A percentile compares a stretch with the other conserved stretches of the same genome.
phyloP scores from a whole-genome alignment of 2,113 vertebrate species.

The Onychostoma macrolepis region DNA sequence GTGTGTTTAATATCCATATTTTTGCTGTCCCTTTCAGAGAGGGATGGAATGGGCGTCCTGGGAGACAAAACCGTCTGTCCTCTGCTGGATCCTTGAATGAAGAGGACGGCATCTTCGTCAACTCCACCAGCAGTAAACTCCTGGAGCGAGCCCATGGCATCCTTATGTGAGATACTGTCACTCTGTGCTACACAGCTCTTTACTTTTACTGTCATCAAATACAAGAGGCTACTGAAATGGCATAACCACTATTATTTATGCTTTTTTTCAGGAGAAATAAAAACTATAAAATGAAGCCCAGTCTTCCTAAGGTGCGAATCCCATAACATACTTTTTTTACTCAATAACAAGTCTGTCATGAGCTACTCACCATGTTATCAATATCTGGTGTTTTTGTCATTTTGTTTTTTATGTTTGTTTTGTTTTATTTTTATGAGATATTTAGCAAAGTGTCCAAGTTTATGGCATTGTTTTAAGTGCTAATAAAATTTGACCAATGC shows the following conservation, averaged over 20 bases:
- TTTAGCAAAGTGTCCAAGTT: background rate
- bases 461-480: background rate
- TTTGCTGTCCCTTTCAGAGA: slow-evolving; percentile 70
- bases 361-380: background rate
- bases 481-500: background rate
- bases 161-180: slow-evolving; percentile 87
- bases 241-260: slow-evolving; percentile 8
- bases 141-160: slow-evolving; percentile 96
- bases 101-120: slow-evolving; percentile 92
- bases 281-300: slow-evolving; percentile 89
- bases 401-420: background rate
- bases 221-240: background rate
- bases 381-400: background rate
- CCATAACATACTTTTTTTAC: background rate
- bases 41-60: slow-evolving; percentile 83
- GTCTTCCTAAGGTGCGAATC: slow-evolving; percentile 90
- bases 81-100: slow-evolving; percentile 78
- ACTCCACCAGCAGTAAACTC: slow-evolving; percentile 89
- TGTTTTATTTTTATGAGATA: background rate
- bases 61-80: slow-evolving; percentile 76
- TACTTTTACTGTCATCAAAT: background rate
- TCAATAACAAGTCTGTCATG: too few relatives aligned
- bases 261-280: slow-evolving; percentile 85
- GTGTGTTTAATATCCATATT: slow-evolving; percentile 29
- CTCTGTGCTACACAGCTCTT: background rate